phyloP scores from a whole-genome alignment of 2,888 invertebrate species.

The Acrobasis repandana region DNA sequence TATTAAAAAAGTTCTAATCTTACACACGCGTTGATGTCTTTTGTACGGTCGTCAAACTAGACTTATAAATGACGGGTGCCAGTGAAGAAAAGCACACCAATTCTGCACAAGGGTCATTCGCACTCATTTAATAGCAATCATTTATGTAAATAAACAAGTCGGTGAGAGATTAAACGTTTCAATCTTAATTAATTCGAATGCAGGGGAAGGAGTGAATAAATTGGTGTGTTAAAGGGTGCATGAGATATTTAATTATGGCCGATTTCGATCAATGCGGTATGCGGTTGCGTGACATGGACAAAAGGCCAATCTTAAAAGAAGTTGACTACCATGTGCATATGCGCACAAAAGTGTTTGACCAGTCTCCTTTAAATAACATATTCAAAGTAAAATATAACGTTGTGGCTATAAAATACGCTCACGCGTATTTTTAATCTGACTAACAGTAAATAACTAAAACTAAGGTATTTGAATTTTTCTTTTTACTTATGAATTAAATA shows the following conservation, averaged over 20 bases:
- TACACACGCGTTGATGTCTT: constrained; percentile 68
- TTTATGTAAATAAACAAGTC: constrained; percentile 48
- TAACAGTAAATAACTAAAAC: not conserved
- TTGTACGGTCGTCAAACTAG: constrained; percentile 53
- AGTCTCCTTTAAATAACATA: too few species aligned
- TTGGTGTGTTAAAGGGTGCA: constrained; percentile 73
- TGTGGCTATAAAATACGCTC: not conserved
- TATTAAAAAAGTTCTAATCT: constrained; percentile 19
- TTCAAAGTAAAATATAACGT: not conserved
- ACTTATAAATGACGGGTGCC: constrained; percentile 17
- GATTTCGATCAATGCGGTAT: constrained; percentile 68
- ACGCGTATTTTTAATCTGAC: not conserved
- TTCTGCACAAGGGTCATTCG: constrained; percentile 38
- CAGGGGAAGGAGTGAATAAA: constrained; percentile 68
- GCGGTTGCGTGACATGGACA: constrained; percentile 71
- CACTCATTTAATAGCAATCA: constrained; percentile 37
- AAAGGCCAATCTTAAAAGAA: constrained; percentile 58
- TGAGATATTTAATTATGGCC: constrained; percentile 77
- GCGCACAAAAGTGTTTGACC: constrained; percentile 33
- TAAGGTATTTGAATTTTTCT: too few species aligned
- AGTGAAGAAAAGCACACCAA: constrained; percentile 29
- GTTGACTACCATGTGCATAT: constrained; percentile 43
- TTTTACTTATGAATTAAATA: too few species aligned
- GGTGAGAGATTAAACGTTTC: constrained; percentile 58
- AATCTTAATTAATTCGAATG: constrained; percentile 75